phyloP scores from a whole-genome alignment of 2,888 invertebrate species.

The Aethes cnicana region DNA sequence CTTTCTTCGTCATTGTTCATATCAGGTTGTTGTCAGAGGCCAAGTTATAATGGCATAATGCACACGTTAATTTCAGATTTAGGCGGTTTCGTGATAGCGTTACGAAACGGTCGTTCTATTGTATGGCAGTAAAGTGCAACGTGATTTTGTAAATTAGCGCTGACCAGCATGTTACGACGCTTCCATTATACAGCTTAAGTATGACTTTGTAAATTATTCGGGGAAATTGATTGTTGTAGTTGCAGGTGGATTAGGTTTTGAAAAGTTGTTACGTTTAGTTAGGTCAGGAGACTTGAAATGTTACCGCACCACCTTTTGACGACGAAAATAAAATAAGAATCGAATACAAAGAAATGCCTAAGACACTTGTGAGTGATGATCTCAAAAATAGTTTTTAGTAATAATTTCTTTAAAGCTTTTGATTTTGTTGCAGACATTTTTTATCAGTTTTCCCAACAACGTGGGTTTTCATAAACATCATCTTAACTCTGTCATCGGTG shows the following conservation, averaged over 20 bases:
- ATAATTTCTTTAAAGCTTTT: background rate
- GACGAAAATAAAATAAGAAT: background rate
- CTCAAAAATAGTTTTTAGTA: conserved; percentile 10
- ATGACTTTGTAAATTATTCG: conserved; percentile 23
- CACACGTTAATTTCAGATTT: conserved; percentile 80
- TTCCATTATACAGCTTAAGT: conserved; percentile 16
- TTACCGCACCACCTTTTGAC: no score
- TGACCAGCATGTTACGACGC: conserved; percentile 46
- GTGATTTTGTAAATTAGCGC: conserved; percentile 65
- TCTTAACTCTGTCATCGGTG: conserved; percentile 77
- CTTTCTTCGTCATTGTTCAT: conserved; percentile 10
- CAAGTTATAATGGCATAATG: conserved; percentile 50
- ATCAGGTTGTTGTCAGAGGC: conserved; percentile 30
- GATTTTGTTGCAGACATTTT: conserved; percentile 26
- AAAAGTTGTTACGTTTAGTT: no score
- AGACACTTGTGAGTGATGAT: background rate
- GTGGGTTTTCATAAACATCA: conserved; percentile 66
- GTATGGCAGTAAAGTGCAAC: conserved; percentile 67
- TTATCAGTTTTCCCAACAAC: conserved; percentile 63
- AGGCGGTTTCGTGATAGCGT: conserved; percentile 73
- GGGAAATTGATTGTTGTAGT: conserved; percentile 4
- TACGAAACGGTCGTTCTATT: conserved; percentile 70
- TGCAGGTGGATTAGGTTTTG: no score
- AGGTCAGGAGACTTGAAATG: no score
- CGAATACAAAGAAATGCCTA: background rate